Conservation (phyloP, 2,888 invertebrate species). For the Agrotis segetum region DNA sequence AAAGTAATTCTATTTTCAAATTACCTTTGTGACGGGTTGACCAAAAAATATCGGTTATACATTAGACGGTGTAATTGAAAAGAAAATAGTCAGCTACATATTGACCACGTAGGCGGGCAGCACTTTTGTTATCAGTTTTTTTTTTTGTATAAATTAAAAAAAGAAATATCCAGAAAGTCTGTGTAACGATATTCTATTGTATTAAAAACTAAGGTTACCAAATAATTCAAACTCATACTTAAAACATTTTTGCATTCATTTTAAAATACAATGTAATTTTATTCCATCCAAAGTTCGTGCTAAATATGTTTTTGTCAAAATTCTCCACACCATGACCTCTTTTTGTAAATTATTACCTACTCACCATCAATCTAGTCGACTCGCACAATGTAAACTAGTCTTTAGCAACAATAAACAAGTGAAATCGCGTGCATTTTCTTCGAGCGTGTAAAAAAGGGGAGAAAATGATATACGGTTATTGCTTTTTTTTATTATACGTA, state of each 20-base stretch:
- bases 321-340: neutral
- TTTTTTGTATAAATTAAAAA: no score
- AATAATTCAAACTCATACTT: no score
- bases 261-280: neutral
- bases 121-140: no score
- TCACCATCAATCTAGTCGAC: slow-evolving; percentile 16
- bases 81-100: no score
- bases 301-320: slow-evolving; percentile 1
- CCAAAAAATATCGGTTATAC: neutral
- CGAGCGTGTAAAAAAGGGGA: slow-evolving; percentile 64
- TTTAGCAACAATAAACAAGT: slow-evolving; percentile 58
- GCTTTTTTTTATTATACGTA: slow-evolving; percentile 64
- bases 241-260: no score
- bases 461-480: slow-evolving; percentile 70
- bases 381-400: slow-evolving; percentile 38
- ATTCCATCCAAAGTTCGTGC: neutral
- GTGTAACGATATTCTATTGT: neutral
- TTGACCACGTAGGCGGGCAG: no score
- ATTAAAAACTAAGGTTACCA: neutral
- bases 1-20: neutral
- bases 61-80: no score
- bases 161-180: no score
- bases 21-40: neutral
- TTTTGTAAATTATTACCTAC: slow-evolving; percentile 14
- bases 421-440: slow-evolving; percentile 67